Evolutionary conservation across 2,888 invertebrate genomes (phyloP).

Genomic region (Apoda limacodes): DNA sequence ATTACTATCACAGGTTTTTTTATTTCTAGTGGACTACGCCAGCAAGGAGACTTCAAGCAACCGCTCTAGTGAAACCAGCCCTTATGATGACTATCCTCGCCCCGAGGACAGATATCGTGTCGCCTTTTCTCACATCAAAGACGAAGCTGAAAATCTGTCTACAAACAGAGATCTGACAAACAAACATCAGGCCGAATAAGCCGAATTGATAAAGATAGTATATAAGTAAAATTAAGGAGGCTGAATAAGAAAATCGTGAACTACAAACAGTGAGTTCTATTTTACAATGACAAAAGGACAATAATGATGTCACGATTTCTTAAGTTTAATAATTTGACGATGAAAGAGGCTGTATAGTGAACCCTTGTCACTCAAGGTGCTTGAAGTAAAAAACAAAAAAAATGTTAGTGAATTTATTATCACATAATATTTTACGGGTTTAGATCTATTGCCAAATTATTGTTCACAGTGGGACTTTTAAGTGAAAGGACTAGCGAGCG

Average conservation of each 20-base stretch:
- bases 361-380: no score
- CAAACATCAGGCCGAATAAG: constrained; percentile 25
- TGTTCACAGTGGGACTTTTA: constrained; percentile 56
- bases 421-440: constrained; percentile 68
- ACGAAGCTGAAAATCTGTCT: constrained; percentile 64
- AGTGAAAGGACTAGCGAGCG: constrained; percentile 30
- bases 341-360: no score
- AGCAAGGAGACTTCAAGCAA: constrained; percentile 54
- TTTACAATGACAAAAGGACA: no score
- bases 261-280: no score
- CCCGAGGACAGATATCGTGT: constrained; percentile 53
- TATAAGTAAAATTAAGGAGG: no score
- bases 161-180: constrained; percentile 64
- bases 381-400: no score
- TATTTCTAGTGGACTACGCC: no score
- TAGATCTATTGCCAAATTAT: constrained; percentile 58
- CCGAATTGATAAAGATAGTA: no score
- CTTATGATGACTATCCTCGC: constrained; percentile 56
- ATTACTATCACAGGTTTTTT: no score
- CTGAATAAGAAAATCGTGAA: no score
- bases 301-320: background rate
- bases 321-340: no score
- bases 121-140: constrained; percentile 54
- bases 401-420: no score
- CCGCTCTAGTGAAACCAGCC: constrained; percentile 56